These are phyloP conservation scores for Dreissena polymorpha DNA, from an alignment of 1,140 invertebrate genomes.

Conservation along the genomic window DNA sequence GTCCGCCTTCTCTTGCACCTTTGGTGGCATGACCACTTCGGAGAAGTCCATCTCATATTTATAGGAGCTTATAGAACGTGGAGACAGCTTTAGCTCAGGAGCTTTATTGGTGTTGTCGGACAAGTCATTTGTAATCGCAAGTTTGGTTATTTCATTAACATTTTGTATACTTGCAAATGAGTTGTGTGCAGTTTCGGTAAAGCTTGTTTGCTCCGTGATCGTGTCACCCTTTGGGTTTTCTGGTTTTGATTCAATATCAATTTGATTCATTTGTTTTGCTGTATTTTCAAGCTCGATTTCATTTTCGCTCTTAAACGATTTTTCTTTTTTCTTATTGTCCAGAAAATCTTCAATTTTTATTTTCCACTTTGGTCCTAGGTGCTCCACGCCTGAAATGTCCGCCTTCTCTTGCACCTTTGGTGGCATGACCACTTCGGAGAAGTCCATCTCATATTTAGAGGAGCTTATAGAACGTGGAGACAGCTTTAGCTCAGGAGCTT, in stretches of 20 bases:
- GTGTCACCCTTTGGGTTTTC: too few species aligned
- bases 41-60: background rate
- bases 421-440: background rate
- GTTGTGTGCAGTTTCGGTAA: too few species aligned
- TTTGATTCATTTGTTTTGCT: too few species aligned
- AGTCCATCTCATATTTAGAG: background rate
- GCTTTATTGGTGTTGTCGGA: background rate
- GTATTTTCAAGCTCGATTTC: too few species aligned
- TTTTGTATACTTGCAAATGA: background rate
- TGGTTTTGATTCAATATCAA: too few species aligned
- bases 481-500: background rate
- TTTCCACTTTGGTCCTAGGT: background rate
- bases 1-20: constrained; percentile 36
- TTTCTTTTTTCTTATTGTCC: too few species aligned
- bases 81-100: background rate
- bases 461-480: background rate
- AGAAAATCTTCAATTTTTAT: background rate
- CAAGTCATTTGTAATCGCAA: background rate
- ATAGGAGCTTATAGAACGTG: background rate
- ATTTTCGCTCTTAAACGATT: too few species aligned
- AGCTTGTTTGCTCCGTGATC: too few species aligned
- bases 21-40: background rate
- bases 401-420: constrained; percentile 40
- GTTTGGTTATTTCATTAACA: background rate
- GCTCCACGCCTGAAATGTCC: background rate